A percentile compares a stretch with the other conserved stretches of the same genome.
Conservation (phyloP, 2,113 vertebrate genomes). For the Cyanoramphus novaezelandiae region DNA sequence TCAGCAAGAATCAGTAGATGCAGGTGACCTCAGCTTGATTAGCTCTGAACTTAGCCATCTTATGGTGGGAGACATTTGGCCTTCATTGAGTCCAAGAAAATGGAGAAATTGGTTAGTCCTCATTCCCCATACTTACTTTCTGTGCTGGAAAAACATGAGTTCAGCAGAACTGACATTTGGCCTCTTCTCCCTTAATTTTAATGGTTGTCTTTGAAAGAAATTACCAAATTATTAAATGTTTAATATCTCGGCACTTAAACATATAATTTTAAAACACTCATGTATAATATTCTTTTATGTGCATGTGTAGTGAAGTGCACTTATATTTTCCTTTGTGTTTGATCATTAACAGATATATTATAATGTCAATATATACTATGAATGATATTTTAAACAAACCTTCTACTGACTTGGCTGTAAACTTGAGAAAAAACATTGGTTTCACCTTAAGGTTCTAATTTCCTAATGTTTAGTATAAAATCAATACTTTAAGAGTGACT, state of each 20-base stretch:
- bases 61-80: neutral
- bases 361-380: conserved; percentile 47
- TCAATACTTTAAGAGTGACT: conserved; percentile 64
- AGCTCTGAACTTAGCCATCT: neutral
- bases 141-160: neutral
- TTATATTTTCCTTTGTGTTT: conserved; percentile 54
- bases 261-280: conserved; percentile 43
- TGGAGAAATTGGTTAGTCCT: neutral
- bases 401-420: conserved; percentile 55
- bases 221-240: conserved; percentile 61
- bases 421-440: conserved; percentile 62
- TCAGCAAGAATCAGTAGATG: neutral
- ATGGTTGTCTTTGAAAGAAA: conserved; percentile 59
- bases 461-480: conserved; percentile 61
- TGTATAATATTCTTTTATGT: conserved; percentile 55
- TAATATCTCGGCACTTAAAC: conserved; percentile 58
- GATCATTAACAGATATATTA: conserved; percentile 56
- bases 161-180: conserved; percentile 28
- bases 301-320: conserved; percentile 4
- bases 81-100: conserved; percentile 3
- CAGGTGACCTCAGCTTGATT: neutral
- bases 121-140: neutral
- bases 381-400: conserved; percentile 58
- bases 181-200: conserved; percentile 51
- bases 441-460: conserved; percentile 69